Evolutionary conservation across 2,113 vertebrate genomes (phyloP), one percentile per base, ranked within the genome.

Genomic region (Notarius quadriscutis): DNA sequence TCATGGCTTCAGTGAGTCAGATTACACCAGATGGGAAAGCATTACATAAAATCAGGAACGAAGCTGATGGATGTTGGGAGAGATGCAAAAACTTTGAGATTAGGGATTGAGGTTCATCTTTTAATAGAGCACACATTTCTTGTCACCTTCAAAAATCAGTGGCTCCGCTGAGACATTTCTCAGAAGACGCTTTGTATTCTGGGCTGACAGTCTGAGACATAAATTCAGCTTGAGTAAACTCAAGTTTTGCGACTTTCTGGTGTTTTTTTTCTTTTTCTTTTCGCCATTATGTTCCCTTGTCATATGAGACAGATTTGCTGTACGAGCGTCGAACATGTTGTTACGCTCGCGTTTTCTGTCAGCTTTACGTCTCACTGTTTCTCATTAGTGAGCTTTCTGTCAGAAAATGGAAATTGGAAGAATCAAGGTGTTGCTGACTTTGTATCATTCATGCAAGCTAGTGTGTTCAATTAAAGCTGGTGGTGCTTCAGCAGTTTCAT

Each of bases 351-450:
- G 53, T 27, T 65, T 41, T 84, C 81, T 84, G 87, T 81, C 77
- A 72, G 84, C 63, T 86, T 90, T 87, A 86, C 83, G n/a, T 69
- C 87, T 75, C n/a, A 30, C 22, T 71, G 55, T 84, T 88, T 11
- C 67, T 81, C 65, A 67, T 88, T 86, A 80, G 74, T 27, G 78
- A 69, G 55, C 81, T 81, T 86, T 81, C 77, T 27, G 25, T 81
- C 84, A 81, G 84, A 84, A 84, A 88, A 88, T 84, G 30, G 83
- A 84, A 87, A 84, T 50, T n/a, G 27, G 58, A 71, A 34, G 58
- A 71, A 34, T 53, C 57, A 81, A 78, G 77, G 50, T 82, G 25
- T 89, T 30, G 79, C 30, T 48, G 1, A 58, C 77, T 84, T 84
- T 27, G 50, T 81, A 30, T 27, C 7, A 25, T 5, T 50, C 30